Evolutionary conservation across 1,140 invertebrate genomes (phyloP), one percentile per base, ranked within the genome.

Genomic region (Stegodyphus mimosarum): DNA sequence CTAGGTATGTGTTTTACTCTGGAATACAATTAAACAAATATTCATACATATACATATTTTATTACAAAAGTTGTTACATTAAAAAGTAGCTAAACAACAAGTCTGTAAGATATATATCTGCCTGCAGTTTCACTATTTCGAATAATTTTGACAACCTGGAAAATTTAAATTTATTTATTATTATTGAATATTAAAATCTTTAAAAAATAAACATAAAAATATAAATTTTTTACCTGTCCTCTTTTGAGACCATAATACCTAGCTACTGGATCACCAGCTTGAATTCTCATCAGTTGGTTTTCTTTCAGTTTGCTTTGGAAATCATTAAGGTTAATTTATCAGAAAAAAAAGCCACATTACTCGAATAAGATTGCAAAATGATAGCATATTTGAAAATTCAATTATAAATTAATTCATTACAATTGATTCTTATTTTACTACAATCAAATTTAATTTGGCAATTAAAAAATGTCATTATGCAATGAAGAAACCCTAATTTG

Each of bases 201-300:
- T 13, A 50, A 50, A 71, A 71, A 50, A 51, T 50, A n/a, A 15
- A 67, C 11, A 67, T 17, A 33, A 51, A 71, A 64, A 67, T 66
- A 78, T 66, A 51, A 13, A 10, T 64, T 55, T 55, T 64, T 90
- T 90, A 96, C 95, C 93, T 99, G 97, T 90, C 98, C 98, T 92
- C 97, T 93, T 91, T 98, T 98, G 1, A 99, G 91, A 81, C 98
- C 98, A 93, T 98, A 99, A 91, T 99, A 99, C 89, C 99, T 92
- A 1, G 98, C 96, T 11, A 99, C 98, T 13, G 99, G 99, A 92
- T 99, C 99, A 75, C 97, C 97, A 33, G 95, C 95, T 92, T 99
- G 99, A 90, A 99, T 99, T 90, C 98, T 94, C 95, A 99, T 99
- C 88, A 99, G 92, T 92, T 99, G 98, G 90, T 97, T 99, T 90